A percentile compares a stretch with the other conserved stretches of the same genome.
Conservation (phyloP, 2,113 vertebrate species). For the Pan troglodytes region NHGRI_mPanTro3-v2.1_pri NC_072407.2:14517001-14517500, state of each 20-base stretch:
- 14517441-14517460: not conserved
- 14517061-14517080: not conserved
- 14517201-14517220: not conserved
- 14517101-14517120: not conserved
- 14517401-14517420: not conserved
- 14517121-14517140: not conserved
- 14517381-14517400: not conserved
- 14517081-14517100: not conserved
- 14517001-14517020: not conserved
- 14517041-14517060: not conserved
- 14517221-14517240: not conserved
- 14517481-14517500: not conserved
- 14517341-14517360: not conserved
- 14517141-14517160: not conserved
- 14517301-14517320: not conserved
- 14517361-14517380: not conserved
- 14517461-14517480: conserved; percentile 20
- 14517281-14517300: not conserved
- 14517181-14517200: not conserved
- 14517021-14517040: not conserved
- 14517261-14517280: not conserved
- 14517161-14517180: not conserved
- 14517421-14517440: not conserved
- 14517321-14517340: not conserved
- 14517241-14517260: not conserved